Conservation (phyloP, 2,797 vertebrate species). For the Erpetoichthys calabaricus region DNA sequence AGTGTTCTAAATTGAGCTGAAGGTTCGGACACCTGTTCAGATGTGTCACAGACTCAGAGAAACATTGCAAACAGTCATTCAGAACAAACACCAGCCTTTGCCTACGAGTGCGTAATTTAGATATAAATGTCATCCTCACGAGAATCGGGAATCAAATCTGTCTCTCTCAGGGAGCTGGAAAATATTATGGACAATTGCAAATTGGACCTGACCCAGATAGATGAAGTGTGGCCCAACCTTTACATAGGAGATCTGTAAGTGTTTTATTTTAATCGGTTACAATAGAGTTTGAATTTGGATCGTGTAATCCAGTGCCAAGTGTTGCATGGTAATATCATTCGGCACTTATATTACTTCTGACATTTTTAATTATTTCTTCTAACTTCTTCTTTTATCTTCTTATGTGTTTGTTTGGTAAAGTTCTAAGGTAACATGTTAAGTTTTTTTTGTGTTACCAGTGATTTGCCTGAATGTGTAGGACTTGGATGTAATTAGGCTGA, state of each 20-base stretch:
- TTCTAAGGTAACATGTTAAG: too few relatives aligned
- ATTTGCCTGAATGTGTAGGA: too few relatives aligned
- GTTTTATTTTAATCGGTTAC: conserved; percentile 13
- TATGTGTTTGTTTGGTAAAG: too few relatives aligned
- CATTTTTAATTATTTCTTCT: too few relatives aligned
- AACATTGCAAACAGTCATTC: conserved; percentile 21
- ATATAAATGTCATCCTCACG: conserved; percentile 35
- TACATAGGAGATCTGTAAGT: conserved; percentile 64
- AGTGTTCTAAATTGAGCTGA: too few relatives aligned
- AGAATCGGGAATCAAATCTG: conserved; percentile 41
- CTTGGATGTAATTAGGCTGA: too few relatives aligned
- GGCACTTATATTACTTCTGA: too few relatives aligned
- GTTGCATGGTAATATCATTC: neutral
- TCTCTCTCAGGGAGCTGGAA: conserved; percentile 55
- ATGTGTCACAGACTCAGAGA: conserved; percentile 31
- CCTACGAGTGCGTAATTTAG: conserved; percentile 23
- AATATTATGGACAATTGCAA: conserved; percentile 59
- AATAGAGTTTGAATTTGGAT: too few relatives aligned
- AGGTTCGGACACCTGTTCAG: conserved; percentile 42
- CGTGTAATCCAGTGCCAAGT: neutral
- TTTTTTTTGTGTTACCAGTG: too few relatives aligned
- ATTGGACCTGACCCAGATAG: conserved; percentile 49
- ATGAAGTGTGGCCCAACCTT: conserved; percentile 63
- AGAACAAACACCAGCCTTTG: conserved; percentile 11
- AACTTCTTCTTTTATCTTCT: too few relatives aligned